Percentiles rank a stretch among this genome's conserved stretches.
Evolutionary conservation across 2,797 vertebrate species (phyloP).

Genomic region (Salmo trutta): DNA sequence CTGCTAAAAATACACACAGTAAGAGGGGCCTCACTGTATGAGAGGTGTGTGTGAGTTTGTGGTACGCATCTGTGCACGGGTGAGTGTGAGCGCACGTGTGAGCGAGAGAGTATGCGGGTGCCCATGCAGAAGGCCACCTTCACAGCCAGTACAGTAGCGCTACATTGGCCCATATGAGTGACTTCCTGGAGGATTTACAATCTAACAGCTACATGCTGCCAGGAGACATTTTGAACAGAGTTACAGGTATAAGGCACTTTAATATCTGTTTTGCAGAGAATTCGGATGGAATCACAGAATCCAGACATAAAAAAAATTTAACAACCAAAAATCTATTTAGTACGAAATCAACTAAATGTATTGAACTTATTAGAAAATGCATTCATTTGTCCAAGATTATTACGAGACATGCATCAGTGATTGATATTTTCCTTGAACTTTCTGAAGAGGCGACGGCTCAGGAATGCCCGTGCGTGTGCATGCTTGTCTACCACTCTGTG

Average conservation of each 20-base stretch:
- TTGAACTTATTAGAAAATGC: too few relatives aligned
- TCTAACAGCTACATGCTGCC: background rate
- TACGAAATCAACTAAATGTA: too few relatives aligned
- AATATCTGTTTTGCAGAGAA: too few relatives aligned
- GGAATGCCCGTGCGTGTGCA: too few relatives aligned
- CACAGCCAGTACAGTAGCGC: background rate
- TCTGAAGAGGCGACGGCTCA: too few relatives aligned
- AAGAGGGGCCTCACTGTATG: background rate
- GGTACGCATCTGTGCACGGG: background rate
- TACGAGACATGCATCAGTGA: too few relatives aligned
- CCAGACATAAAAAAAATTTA: too few relatives aligned
- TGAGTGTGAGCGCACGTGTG: background rate
- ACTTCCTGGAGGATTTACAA: background rate
- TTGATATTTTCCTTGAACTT: too few relatives aligned
- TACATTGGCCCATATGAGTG: background rate
- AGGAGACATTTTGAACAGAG: background rate
- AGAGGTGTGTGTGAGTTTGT: background rate
- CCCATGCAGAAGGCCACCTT: background rate
- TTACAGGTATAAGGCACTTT: background rate
- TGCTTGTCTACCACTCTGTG: too few relatives aligned
- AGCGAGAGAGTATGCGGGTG: background rate
- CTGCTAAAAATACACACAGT: slow-evolving; percentile 19
- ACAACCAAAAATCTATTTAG: too few relatives aligned
- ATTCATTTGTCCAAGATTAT: too few relatives aligned
- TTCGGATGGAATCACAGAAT: too few relatives aligned